These are phyloP conservation scores for Circaetus gallicus DNA, from an alignment of 2,113 vertebrate genomes.

Conservation along the genomic window DNA sequence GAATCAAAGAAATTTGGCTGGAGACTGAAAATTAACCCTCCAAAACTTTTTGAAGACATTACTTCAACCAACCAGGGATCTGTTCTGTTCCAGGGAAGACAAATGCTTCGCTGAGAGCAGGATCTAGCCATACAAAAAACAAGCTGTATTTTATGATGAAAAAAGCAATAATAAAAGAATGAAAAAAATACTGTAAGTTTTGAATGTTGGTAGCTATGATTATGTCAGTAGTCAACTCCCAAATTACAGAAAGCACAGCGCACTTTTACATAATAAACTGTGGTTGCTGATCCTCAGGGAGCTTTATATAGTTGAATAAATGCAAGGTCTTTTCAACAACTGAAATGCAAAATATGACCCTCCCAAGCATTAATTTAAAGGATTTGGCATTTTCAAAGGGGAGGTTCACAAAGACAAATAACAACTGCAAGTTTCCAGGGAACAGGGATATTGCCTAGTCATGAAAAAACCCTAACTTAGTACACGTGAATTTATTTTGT, in stretches of 20 bases:
- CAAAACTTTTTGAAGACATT: background rate
- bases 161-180: background rate
- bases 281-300: conserved; percentile 8
- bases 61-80: background rate
- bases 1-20: background rate
- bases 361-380: conserved; percentile 61
- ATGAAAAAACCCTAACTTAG: conserved; percentile 23
- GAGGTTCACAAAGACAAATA: conserved; percentile 44
- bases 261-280: background rate
- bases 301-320: conserved; percentile 38
- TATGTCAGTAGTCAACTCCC: background rate
- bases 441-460: conserved; percentile 43
- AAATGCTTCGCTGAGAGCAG: background rate
- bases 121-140: background rate
- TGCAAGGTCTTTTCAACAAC: conserved; percentile 51
- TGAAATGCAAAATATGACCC: conserved; percentile 64
- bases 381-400: conserved; percentile 58
- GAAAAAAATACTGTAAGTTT: background rate
- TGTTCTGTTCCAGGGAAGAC: background rate
- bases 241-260: conserved; percentile 14
- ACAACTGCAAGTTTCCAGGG: conserved; percentile 56
- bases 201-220: background rate
- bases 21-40: background rate
- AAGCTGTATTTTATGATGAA: background rate
- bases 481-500: conserved; percentile 44